Evolutionary conservation across 2,888 invertebrate species (phyloP).

Genomic region (Monochamus alternatus): DNA sequence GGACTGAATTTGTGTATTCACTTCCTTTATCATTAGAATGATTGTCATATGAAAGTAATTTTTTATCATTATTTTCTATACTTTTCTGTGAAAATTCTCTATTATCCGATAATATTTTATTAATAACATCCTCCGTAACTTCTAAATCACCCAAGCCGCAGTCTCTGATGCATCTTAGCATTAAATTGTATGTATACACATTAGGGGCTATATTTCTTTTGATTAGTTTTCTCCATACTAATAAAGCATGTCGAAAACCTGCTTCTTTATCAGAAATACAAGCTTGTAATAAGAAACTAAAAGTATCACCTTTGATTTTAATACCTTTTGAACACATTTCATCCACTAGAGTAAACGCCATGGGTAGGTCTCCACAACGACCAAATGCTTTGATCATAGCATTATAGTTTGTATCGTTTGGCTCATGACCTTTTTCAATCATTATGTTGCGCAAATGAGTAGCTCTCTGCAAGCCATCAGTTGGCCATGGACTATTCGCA

Average conservation of each 20-base stretch:
- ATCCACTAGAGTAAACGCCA: conserved; percentile 88
- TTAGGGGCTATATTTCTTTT: conserved; percentile 78
- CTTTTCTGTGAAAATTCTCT: neutral
- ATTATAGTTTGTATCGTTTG: conserved; percentile 87
- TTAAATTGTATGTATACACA: conserved; percentile 84
- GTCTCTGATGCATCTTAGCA: conserved; percentile 86
- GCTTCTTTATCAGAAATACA: conserved; percentile 85
- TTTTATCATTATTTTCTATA: conserved; percentile 14
- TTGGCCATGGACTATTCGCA: conserved; percentile 82
- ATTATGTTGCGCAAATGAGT: conserved; percentile 79
- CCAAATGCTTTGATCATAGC: conserved; percentile 95
- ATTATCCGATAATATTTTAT: conserved; percentile 46
- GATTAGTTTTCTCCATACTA: conserved; percentile 91
- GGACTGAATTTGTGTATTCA: neutral
- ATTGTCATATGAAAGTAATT: conserved; percentile 11
- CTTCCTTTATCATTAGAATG: neutral
- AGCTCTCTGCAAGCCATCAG: conserved; percentile 81
- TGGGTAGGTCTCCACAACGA: conserved; percentile 83
- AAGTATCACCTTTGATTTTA: conserved; percentile 78
- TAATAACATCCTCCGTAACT: conserved; percentile 72
- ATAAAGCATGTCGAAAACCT: conserved; percentile 87
- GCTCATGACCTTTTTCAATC: conserved; percentile 78
- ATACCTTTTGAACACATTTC: conserved; percentile 82
- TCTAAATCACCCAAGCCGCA: conserved; percentile 83
- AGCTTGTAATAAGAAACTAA: conserved; percentile 87